phyloP scores from a whole-genome alignment of 1,140 invertebrate genomes.

The Diplogasteroides magnus region DNA sequence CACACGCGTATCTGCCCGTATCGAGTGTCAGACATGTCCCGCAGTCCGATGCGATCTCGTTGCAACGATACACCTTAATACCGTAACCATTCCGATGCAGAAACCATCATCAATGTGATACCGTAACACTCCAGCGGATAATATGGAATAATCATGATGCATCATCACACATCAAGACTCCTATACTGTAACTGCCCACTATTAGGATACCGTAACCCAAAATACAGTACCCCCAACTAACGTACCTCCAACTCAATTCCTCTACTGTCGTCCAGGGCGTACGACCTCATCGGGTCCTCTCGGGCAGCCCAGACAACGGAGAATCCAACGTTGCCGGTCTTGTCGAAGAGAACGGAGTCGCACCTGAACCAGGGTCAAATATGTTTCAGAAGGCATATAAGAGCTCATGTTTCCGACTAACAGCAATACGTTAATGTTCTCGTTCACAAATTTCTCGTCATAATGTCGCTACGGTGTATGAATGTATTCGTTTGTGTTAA shows the following conservation, averaged over 20 bases:
- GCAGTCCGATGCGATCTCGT: slow-evolving; percentile 47
- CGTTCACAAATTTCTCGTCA: too few species aligned
- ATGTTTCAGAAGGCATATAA: not conserved
- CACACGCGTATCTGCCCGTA: slow-evolving; percentile 42
- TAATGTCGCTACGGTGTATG: not conserved
- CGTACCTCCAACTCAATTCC: slow-evolving; percentile 20
- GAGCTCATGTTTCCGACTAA: not conserved
- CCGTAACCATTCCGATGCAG: slow-evolving; percentile 18
- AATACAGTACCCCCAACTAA: too few species aligned
- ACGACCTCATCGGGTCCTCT: slow-evolving; percentile 14
- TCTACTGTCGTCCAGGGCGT: slow-evolving; percentile 24
- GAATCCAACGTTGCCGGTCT: slow-evolving; percentile 39
- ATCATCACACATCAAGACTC: too few species aligned
- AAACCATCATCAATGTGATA: too few species aligned
- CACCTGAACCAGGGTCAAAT: slow-evolving; percentile 32
- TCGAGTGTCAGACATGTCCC: slow-evolving; percentile 48
- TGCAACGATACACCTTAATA: slow-evolving; percentile 51
- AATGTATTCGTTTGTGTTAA: not conserved
- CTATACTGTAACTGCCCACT: too few species aligned
- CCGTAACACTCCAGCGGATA: too few species aligned
- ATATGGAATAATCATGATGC: too few species aligned
- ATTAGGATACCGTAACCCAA: too few species aligned
- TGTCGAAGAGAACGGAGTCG: slow-evolving; percentile 51
- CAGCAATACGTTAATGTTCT: not conserved
- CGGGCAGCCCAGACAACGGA: slow-evolving; percentile 39